Conservation (phyloP, 2,888 invertebrate genomes). For the Emmelina monodactyla region DNA sequence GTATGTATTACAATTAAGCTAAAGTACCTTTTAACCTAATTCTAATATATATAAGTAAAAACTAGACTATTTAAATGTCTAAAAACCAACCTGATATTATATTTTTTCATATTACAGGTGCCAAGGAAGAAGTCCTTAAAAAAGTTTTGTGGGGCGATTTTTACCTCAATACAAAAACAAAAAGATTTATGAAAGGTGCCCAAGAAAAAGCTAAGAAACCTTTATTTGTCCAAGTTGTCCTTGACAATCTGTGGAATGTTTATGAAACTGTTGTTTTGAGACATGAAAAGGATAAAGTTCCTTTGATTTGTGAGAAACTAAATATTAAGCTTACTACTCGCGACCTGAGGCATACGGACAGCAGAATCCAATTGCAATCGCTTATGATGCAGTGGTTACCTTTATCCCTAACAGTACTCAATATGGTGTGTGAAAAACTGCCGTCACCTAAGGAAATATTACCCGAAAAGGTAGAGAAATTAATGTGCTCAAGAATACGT, state of each 20-base stretch:
- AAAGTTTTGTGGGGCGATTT: slow-evolving; percentile 95
- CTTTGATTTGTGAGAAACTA: slow-evolving; percentile 76
- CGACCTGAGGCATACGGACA: slow-evolving; percentile 82
- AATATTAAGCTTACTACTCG: slow-evolving; percentile 77
- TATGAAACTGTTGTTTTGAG: slow-evolving; percentile 83
- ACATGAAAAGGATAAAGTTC: slow-evolving; percentile 78
- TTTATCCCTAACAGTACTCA: slow-evolving; percentile 80
- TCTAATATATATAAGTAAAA: too few relatives aligned
- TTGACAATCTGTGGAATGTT: slow-evolving; percentile 90
- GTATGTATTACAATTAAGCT: slow-evolving; percentile 40
- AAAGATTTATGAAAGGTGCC: slow-evolving; percentile 85
- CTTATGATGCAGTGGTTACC: slow-evolving; percentile 92
- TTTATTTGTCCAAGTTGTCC: slow-evolving; percentile 88
- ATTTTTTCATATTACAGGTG: slow-evolving; percentile 61
- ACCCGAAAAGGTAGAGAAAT: slow-evolving; percentile 79
- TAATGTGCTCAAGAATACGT: slow-evolving; percentile 77
- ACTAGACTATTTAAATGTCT: slow-evolving; percentile 1
- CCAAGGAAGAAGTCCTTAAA: slow-evolving; percentile 74
- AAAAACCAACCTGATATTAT: too few relatives aligned
- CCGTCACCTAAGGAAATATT: slow-evolving; percentile 81
- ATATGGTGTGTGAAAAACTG: slow-evolving; percentile 81
- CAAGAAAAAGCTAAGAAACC: slow-evolving; percentile 92
- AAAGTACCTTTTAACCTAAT: too few relatives aligned
- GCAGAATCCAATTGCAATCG: slow-evolving; percentile 79
- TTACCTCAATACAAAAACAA: slow-evolving; percentile 85